Evolutionary conservation across 2,113 vertebrate species (phyloP).

Genomic region (Enhydra lutris): DNA sequence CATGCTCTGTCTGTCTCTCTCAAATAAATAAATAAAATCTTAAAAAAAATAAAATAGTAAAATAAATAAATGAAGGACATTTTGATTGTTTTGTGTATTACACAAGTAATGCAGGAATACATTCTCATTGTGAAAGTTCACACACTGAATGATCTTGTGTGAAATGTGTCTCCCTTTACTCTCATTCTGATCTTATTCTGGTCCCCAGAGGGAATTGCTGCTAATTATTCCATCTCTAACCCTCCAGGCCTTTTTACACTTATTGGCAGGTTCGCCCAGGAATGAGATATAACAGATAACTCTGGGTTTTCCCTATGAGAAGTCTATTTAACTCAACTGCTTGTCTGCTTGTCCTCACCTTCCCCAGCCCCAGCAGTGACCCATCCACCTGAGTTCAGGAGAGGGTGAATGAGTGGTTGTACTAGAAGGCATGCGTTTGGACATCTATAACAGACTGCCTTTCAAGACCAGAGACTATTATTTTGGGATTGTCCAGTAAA

Average conservation of each 20-base stretch:
- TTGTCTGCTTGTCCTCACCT: background rate
- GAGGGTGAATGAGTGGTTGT: background rate
- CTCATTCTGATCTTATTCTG: background rate
- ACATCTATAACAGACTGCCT: background rate
- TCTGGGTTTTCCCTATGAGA: background rate
- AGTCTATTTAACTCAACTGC: background rate
- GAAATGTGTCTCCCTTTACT: background rate
- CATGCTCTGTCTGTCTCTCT: too few relatives aligned
- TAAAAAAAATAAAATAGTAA: too few relatives aligned
- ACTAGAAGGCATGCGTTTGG: background rate
- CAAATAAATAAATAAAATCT: too few relatives aligned
- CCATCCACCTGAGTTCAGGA: background rate
- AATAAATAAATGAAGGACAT: background rate
- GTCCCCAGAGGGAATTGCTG: background rate
- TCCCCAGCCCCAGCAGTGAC: background rate
- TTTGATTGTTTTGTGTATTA: background rate
- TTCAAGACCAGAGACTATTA: background rate
- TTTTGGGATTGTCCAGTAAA: constrained; percentile 20
- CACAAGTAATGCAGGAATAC: background rate
- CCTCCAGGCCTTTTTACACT: background rate
- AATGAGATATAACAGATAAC: background rate
- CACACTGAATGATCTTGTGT: background rate
- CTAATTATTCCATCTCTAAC: background rate
- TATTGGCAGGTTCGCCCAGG: background rate
- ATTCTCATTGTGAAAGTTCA: background rate